A percentile compares a stretch with the other conserved stretches of the same genome.
Evolutionary conservation across 64 coral and sea anemone genomes (phyloP).

Genomic region (Montipora cactus): DNA sequence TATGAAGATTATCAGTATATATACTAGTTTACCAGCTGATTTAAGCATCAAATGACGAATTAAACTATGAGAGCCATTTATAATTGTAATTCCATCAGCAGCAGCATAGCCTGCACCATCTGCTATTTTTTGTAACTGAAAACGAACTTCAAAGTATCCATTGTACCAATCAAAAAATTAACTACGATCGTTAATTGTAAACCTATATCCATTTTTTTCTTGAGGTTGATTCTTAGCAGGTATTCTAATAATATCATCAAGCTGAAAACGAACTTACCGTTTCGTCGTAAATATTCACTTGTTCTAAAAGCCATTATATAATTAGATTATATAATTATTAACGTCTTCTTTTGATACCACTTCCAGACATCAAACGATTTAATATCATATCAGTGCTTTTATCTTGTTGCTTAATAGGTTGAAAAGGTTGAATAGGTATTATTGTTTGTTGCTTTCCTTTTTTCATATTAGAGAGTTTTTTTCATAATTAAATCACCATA

Average conservation of each 20-base stretch:
- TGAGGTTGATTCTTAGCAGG: neutral
- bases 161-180: neutral
- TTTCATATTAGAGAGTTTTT: neutral
- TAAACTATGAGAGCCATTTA: neutral
- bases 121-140: neutral
- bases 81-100: neutral
- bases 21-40: too few relatives aligned
- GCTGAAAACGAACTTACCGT: too few relatives aligned
- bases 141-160: neutral
- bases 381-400: neutral
- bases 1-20: too few relatives aligned
- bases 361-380: neutral
- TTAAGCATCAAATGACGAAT: neutral
- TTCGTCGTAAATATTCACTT: neutral
- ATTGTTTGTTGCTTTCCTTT: neutral
- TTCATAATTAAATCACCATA: neutral
- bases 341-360: neutral
- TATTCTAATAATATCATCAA: too few relatives aligned
- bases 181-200: too few relatives aligned
- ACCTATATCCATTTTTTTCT: neutral
- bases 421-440: neutral
- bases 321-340: neutral
- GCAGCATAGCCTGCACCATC: too few relatives aligned
- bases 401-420: neutral
- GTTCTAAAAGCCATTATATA: slow-evolving; percentile 21